Conservation (phyloP, 2,888 invertebrate genomes). For the Eupithecia dodoneata region DNA sequence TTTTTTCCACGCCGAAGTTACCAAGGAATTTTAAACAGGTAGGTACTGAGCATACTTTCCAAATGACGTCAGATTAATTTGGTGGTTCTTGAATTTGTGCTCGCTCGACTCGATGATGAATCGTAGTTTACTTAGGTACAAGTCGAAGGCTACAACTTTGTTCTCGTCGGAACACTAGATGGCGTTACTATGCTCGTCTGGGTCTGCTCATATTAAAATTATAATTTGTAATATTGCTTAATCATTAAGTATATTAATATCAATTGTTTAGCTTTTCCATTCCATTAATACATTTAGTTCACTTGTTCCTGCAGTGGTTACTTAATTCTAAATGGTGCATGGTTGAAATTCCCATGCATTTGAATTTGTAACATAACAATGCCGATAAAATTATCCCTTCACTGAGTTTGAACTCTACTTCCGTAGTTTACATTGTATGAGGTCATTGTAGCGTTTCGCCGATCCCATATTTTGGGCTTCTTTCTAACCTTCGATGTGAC, state of each 20-base stretch:
- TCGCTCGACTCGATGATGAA: conserved; percentile 46
- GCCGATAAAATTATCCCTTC: conserved; percentile 54
- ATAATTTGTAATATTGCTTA: neutral
- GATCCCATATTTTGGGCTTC: conserved; percentile 71
- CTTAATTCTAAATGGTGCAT: conserved; percentile 24
- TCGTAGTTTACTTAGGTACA: conserved; percentile 35
- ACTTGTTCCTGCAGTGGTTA: neutral
- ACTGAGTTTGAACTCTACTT: conserved; percentile 62
- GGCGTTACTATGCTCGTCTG: conserved; percentile 49
- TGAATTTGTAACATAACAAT: conserved; percentile 44
- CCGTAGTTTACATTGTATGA: conserved; percentile 68
- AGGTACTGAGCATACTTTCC: conserved; percentile 67
- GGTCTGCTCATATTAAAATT: neutral
- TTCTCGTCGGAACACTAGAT: conserved; percentile 52
- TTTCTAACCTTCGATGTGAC: conserved; percentile 59
- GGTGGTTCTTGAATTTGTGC: conserved; percentile 56
- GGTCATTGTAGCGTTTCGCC: conserved; percentile 74
- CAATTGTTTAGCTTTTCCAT: neutral
- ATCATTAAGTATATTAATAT: neutral
- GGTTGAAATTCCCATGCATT: conserved; percentile 52
- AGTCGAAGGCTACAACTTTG: conserved; percentile 17
- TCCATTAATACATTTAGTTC: neutral
- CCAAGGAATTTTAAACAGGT: conserved; percentile 65
- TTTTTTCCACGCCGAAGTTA: conserved; percentile 44
- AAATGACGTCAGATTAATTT: conserved; percentile 76